Conservation (phyloP, 2,113 vertebrate species). For the Anarhynchus alexandrinus region DNA sequence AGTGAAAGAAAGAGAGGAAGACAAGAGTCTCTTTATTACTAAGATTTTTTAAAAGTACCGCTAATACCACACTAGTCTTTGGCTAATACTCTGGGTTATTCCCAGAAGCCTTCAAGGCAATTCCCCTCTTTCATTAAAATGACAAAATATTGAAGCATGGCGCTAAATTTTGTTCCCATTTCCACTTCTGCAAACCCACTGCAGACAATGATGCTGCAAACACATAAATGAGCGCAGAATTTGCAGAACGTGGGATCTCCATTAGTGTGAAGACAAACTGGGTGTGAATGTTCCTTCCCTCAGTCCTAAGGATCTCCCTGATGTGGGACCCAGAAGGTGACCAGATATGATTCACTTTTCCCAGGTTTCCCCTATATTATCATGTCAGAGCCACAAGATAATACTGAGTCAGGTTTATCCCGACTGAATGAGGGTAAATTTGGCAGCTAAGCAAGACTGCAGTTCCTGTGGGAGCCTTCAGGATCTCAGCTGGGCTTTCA, state of each 20-base stretch:
- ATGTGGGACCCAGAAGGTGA: not conserved
- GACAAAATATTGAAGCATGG: not conserved
- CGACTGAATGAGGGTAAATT: not conserved
- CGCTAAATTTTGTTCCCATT: not conserved
- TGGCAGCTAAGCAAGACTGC: not conserved
- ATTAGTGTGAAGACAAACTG: not conserved
- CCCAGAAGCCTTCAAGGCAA: not conserved
- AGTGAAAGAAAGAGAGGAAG: not conserved
- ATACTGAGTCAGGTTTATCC: not conserved
- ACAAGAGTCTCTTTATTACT: not conserved
- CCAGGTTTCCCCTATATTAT: not conserved
- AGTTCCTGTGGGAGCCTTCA: not conserved
- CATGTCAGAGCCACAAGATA: not conserved
- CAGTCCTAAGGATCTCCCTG: not conserved
- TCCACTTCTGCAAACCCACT: not conserved
- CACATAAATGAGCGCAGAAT: not conserved
- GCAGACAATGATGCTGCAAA: not conserved
- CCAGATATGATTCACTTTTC: not conserved
- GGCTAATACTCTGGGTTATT: not conserved
- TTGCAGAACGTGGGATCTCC: fast-evolving
- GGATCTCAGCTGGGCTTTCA: not conserved
- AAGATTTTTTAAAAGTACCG: not conserved
- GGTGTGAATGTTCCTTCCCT: not conserved
- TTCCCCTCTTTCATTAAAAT: not conserved
- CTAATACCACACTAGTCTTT: not conserved